phyloP scores from a whole-genome alignment of 2,113 vertebrate genomes.

The Caracal caracal region DNA sequence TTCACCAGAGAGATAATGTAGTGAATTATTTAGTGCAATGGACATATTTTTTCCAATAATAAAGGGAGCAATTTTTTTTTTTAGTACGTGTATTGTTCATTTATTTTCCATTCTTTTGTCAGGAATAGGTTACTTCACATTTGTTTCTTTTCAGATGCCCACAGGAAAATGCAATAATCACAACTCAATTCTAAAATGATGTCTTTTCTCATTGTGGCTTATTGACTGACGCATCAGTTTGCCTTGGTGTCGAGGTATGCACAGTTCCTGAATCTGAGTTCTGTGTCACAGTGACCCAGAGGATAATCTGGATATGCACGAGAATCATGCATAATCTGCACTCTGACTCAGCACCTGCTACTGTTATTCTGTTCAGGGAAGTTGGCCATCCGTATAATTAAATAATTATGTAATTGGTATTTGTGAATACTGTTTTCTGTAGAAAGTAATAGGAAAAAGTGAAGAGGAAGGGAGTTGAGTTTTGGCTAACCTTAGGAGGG shows the following conservation, averaged over 20 bases:
- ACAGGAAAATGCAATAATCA: not conserved
- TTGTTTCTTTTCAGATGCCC: slow-evolving; percentile 26
- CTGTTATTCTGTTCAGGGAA: not conserved
- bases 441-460: not conserved
- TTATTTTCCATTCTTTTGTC: slow-evolving; percentile 44
- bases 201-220: not conserved
- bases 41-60: slow-evolving; percentile 31
- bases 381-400: not conserved
- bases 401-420: not conserved
- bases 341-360: not conserved
- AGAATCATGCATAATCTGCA: not conserved
- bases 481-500: not conserved
- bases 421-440: not conserved
- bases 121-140: slow-evolving; percentile 43
- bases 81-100: not conserved
- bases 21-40: not conserved
- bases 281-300: slow-evolving; percentile 9
- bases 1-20: slow-evolving; percentile 30
- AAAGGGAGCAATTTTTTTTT: slow-evolving; percentile 40
- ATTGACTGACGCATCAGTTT: not conserved
- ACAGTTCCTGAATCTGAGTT: not conserved
- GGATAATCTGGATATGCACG: not conserved
- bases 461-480: not conserved
- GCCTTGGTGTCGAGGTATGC: not conserved
- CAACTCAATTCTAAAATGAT: not conserved